Base-by-base conservation (phyloP, 2,113 vertebrate species). In the Coregonus clupeaformis region DNA sequence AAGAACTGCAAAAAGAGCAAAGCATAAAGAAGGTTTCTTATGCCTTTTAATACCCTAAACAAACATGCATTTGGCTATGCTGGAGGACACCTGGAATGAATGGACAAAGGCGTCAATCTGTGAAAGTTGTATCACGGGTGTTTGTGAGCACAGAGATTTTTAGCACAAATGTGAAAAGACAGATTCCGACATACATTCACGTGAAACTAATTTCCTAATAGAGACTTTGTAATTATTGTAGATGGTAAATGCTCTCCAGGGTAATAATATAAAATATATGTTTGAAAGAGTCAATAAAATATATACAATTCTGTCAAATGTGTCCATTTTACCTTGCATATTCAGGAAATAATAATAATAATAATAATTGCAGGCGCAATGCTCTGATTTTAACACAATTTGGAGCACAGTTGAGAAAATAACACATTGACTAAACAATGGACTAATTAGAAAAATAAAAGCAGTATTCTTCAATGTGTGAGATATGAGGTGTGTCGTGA, bases 1-100 rank as follows among this genome's bases (percentile, higher is more conserved):
- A 83, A 90, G 81, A 82, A 27, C 84, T 98, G 97, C 85, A 92
- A 79, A 75, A 92, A 81, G 77, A 93, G 88, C 92, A 94, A 90
- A 78, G 91, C 95, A 73, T 98, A 85, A 85, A 69, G 60, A 24
- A 30, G 42, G 36, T 42, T 42, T 42, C 2, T 52, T 29, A 20
- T 55, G 14, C n/a, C n/a, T 68, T 32, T 55, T 27, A 42, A 47
- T n/a, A 52, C 68, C 69, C 65, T 27, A 25, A 45, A 22, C 1
- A 47, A 64, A 77, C 42, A 76, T 65, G 42, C 2, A 12, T 42
- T 42, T 2, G 9, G 36, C 36, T 9, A 42, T 42, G 36, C 5
- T 49, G 20, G 74, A 59, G 20, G 11, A 32, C 27, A 72, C 22
- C 29, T 72, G 76, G 60, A 71, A n/a, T 6, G 52, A 30, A 20